Evolutionary conservation across 2,113 vertebrate species (phyloP), one percentile per base, ranked within the genome.

Genomic region (Eptatretus burgeri): DNA sequence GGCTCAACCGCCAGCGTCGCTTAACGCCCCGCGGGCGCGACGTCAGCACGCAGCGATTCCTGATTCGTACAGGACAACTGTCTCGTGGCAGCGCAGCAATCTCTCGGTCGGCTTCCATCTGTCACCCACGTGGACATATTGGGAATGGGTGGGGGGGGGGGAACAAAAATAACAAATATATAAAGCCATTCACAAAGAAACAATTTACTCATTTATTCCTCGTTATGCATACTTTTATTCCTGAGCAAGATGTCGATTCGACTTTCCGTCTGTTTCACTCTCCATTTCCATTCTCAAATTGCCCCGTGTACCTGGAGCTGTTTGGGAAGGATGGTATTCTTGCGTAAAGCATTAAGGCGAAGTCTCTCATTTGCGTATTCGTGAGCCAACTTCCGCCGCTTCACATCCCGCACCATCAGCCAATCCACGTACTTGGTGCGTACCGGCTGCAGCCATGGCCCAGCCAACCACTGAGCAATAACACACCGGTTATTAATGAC

Each of bases 371-470:
- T 83, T 0, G 91, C 83, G 1, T 79, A 77, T 19, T 95, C 85
- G 1, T 75, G 85, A 0, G 86, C 85, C 77, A 82, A 74, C 65
- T 77, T 81, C 70, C 91, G 76, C 51, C 89, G 82, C 73, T 89
- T 94, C 14, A 93, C 78, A 1, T 95, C 91, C 51, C 86, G 78
- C 62, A 89, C 66, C 91, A 98, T 98, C 70, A 71, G 80, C 87
- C 91, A 98, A 72, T 98, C 68, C 14, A 91, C 85, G 0, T 91
- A 87, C 68, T 86, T 81, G 27, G 27, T 41, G 7, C 27, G 27
- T 41, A 41, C 27, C 27, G 27, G 27, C 27, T 41, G 27, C 27
- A 41, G 7, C 27, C 27, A 41, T 7, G 27, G 27, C 27, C 27
- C 27, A 41, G 27, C 27, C 3, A 41, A 41, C 27, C 27, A 41